Percentiles rank a stretch among this genome's conserved stretches.
These are phyloP conservation scores for Misgurnus anguillicaudatus DNA, from an alignment of 2,113 vertebrate genomes.

Conservation along the genomic window DNA sequence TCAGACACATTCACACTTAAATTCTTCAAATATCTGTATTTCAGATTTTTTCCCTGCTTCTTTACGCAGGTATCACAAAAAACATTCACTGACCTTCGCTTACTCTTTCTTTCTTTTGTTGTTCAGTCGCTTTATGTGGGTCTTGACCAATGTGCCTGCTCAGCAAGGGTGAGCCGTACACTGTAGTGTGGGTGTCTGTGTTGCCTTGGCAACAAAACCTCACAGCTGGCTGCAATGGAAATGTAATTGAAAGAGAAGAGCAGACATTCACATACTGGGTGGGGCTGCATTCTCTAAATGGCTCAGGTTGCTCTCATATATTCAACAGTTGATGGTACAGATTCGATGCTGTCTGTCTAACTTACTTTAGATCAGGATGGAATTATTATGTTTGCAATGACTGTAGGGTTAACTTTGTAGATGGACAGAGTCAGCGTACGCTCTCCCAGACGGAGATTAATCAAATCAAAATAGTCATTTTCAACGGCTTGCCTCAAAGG, in stretches of 20 bases:
- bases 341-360: neutral
- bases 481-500: conserved; percentile 31
- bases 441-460: conserved; percentile 42
- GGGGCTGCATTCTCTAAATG: neutral
- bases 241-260: conserved; percentile 46
- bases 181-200: conserved; percentile 47
- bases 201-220: conserved; percentile 52
- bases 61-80: conserved; percentile 1
- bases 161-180: conserved; percentile 46
- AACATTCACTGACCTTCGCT: conserved; percentile 35
- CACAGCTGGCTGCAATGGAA: conserved; percentile 50
- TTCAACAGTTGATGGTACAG: neutral
- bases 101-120: conserved; percentile 22
- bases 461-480: conserved; percentile 52
- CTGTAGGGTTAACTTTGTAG: conserved; percentile 23
- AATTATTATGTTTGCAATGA: conserved; percentile 24
- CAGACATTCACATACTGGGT: conserved; percentile 40
- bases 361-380: neutral
- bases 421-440: neutral
- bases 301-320: conserved; percentile 17
- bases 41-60: neutral
- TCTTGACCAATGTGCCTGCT: conserved; percentile 48
- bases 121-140: conserved; percentile 8
- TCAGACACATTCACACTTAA: neutral
- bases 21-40: neutral